phyloP scores from a whole-genome alignment of 2,888 invertebrate species.

The Catocala sponsa region DNA sequence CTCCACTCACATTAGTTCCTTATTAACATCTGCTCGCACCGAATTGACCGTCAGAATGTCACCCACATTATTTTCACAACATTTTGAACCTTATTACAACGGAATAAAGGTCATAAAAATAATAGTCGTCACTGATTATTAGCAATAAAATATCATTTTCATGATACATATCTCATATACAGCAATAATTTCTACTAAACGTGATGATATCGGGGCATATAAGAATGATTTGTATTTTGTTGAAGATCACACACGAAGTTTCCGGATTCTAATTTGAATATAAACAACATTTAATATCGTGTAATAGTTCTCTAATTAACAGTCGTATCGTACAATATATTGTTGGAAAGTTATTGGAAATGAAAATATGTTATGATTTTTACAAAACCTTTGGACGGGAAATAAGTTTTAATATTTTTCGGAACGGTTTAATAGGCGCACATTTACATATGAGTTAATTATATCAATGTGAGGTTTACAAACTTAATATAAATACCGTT shows the following conservation, averaged over 20 bases:
- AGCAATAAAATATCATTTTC: conserved; percentile 73
- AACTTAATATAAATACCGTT: background rate
- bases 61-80: conserved; percentile 18
- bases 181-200: conserved; percentile 65
- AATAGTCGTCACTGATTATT: conserved; percentile 55
- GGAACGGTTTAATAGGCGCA: conserved; percentile 24
- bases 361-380: conserved; percentile 28
- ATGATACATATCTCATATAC: conserved; percentile 67
- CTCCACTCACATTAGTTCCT: conserved; percentile 69
- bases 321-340: conserved; percentile 33
- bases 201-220: conserved; percentile 72
- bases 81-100: conserved; percentile 44
- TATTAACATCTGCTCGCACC: conserved; percentile 64
- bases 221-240: conserved; percentile 61
- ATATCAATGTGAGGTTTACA: background rate
- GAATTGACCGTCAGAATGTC: conserved; percentile 55
- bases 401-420: conserved; percentile 31
- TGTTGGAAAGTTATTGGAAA: conserved; percentile 49
- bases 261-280: conserved; percentile 67
- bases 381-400: conserved; percentile 20
- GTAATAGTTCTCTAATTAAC: conserved; percentile 47
- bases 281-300: conserved; percentile 45
- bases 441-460: conserved; percentile 29
- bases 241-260: conserved; percentile 78
- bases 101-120: conserved; percentile 34